A percentile compares a stretch with the other conserved stretches of the same genome.
Conservation (phyloP, 2,797 vertebrate species). For the Oceanodroma leucorhoa region DNA sequence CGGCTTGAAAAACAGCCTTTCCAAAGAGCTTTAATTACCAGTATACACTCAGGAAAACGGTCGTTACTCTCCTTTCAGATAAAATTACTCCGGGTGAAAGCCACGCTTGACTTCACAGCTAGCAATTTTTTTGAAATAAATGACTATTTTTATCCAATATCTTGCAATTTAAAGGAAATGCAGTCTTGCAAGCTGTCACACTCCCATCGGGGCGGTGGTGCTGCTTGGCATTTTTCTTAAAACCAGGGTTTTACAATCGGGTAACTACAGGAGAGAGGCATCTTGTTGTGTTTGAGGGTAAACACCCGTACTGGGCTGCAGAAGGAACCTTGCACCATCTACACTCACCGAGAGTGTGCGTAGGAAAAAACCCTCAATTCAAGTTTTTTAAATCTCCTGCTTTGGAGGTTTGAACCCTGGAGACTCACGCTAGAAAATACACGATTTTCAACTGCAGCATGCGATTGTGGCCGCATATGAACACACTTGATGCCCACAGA, state of each 20-base stretch:
- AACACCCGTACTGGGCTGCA: background rate
- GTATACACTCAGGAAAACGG: background rate
- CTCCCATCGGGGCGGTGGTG: too few species aligned
- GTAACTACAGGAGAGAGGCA: too few species aligned
- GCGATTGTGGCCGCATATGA: fast-evolving
- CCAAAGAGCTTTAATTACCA: background rate
- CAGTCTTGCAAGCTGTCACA: background rate
- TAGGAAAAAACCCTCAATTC: background rate
- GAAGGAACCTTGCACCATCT: fast-evolving
- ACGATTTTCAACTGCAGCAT: fast-evolving
- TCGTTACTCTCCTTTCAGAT: background rate
- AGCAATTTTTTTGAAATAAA: background rate
- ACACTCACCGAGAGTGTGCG: fast-evolving
- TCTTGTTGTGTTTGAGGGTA: fast-evolving
- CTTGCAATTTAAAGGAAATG: background rate
- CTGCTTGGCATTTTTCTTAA: background rate
- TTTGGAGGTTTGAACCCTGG: background rate
- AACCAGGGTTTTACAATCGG: background rate
- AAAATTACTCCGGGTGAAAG: background rate
- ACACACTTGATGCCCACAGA: background rate
- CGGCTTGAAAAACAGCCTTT: background rate
- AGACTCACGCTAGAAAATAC: fast-evolving
- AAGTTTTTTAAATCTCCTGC: background rate
- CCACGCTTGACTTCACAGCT: background rate
- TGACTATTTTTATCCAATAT: background rate